Conservation (phyloP, 2,797 vertebrate species). For the Bovichtus variegatus region DNA sequence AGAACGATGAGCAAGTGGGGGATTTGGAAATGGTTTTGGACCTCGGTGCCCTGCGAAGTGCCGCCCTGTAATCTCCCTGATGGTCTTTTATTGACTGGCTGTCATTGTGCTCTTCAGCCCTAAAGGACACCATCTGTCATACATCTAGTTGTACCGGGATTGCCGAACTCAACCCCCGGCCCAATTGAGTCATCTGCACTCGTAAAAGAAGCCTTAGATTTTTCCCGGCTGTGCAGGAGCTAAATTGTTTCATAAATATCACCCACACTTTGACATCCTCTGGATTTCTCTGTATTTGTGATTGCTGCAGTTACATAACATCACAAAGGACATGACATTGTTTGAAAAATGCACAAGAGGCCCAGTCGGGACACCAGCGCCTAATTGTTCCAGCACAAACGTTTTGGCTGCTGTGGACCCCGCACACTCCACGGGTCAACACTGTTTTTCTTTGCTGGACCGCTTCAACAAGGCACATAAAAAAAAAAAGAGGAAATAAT, state of each 20-base stretch:
- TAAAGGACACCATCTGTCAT: constrained; percentile 66
- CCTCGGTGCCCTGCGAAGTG: constrained; percentile 35
- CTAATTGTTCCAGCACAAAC: constrained; percentile 17
- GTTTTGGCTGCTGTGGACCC: constrained; percentile 12
- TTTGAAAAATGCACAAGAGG: neutral
- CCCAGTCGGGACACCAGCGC: neutral
- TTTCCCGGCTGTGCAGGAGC: constrained; percentile 19
- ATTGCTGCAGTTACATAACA: neutral
- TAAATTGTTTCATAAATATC: constrained; percentile 30
- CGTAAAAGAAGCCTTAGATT: constrained; percentile 35
- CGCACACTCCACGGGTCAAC: neutral
- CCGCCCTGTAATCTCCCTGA: constrained; percentile 66
- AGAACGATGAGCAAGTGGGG: constrained; percentile 51
- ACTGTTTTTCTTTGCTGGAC: constrained; percentile 1
- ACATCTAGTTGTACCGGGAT: constrained; percentile 44
- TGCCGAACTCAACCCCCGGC: neutral
- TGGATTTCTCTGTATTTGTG: neutral
- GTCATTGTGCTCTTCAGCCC: constrained; percentile 53
- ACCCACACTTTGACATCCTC: neutral
- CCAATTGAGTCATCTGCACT: constrained; percentile 41
- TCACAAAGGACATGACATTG: neutral
- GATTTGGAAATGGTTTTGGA: constrained; percentile 72
- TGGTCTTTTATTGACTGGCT: constrained; percentile 71
- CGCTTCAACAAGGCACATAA: neutral
- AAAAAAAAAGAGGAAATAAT: constrained; percentile 29